Evolutionary conservation across 2,888 invertebrate species (phyloP).

Genomic region (Doris montereyensis): DNA sequence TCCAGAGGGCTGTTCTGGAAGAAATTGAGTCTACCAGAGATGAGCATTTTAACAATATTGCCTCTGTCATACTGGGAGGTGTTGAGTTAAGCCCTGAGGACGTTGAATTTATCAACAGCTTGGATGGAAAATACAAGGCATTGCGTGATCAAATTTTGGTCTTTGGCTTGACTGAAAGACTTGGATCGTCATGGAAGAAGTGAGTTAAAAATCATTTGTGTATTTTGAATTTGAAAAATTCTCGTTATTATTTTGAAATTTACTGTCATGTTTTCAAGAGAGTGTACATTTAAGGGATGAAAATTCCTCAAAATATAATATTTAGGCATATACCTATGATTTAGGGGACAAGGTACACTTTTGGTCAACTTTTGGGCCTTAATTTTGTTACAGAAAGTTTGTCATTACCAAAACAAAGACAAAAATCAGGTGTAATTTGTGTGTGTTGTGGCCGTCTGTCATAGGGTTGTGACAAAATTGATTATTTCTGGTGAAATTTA

Average conservation of each 20-base stretch:
- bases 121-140: conserved; percentile 53
- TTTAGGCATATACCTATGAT: no score
- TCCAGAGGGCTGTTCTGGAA: background rate
- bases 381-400: no score
- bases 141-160: conserved; percentile 54
- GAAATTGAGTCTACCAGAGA: conserved; percentile 12
- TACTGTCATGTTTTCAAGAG: no score
- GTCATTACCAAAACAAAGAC: no score
- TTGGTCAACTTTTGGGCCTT: no score
- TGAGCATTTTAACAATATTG: conserved; percentile 62
- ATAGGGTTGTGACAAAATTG: no score
- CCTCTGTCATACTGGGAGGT: conserved; percentile 61
- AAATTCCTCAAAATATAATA: no score
- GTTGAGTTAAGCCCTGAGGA: conserved; percentile 56
- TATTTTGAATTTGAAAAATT: background rate
- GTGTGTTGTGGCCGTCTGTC: no score
- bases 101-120: conserved; percentile 48
- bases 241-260: background rate
- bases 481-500: no score
- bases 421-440: no score
- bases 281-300: no score
- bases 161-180: conserved; percentile 58
- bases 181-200: conserved; percentile 61
- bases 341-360: no score
- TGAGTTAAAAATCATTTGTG: conserved; percentile 44